Conservation (phyloP, 2,797 vertebrate species). For the Nyctalus aviator region DNA sequence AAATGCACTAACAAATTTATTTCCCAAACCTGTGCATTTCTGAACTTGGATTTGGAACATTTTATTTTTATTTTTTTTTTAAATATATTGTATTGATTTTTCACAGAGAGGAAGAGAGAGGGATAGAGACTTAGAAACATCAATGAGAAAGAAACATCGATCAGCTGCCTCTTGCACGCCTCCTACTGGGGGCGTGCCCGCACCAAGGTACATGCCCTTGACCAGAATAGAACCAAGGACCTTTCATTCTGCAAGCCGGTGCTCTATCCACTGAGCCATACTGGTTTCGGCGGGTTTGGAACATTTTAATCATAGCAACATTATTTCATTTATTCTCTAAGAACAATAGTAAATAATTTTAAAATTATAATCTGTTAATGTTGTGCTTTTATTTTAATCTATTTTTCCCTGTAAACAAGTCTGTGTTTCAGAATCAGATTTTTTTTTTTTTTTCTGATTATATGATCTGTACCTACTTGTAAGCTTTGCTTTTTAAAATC, state of each 20-base stretch:
- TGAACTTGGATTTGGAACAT: conserved; percentile 24
- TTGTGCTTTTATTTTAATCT: neutral
- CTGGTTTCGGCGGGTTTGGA: neutral
- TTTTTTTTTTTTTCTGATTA: neutral
- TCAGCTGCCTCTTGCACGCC: too few relatives aligned
- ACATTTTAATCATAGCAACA: neutral
- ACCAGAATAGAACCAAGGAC: too few relatives aligned
- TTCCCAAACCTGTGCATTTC: neutral
- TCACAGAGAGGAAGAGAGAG: too few relatives aligned
- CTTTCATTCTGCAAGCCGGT: too few relatives aligned
- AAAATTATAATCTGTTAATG: neutral
- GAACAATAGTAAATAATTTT: neutral
- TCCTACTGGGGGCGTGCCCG: too few relatives aligned
- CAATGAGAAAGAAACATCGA: too few relatives aligned
- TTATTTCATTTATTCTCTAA: conserved; percentile 50
- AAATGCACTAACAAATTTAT: neutral
- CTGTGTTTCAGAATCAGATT: neutral
- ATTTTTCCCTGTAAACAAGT: neutral
- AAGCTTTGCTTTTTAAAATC: conserved; percentile 31
- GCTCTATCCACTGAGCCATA: too few relatives aligned
- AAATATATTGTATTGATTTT: too few relatives aligned
- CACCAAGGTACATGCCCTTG: too few relatives aligned
- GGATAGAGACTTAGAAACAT: too few relatives aligned
- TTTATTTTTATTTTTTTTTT: neutral
- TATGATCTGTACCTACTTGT: neutral